A percentile compares a stretch with the other conserved stretches of the same genome.
Conservation (phyloP, 2,113 vertebrate species). For the Recurvirostra avosetta region DNA sequence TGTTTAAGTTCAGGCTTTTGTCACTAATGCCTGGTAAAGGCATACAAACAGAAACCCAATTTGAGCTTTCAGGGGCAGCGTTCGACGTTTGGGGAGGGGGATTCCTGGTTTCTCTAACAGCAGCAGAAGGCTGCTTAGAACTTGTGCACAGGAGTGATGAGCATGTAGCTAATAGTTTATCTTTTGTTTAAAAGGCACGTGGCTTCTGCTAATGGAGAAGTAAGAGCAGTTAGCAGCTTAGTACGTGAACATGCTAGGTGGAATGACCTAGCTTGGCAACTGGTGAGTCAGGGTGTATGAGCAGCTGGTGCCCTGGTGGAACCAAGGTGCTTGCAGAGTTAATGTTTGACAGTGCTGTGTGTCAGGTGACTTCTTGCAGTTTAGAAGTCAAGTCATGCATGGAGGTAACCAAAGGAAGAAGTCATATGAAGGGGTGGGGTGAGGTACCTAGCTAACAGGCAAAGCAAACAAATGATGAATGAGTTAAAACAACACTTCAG, state of each 20-base stretch:
- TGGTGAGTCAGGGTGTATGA: not conserved
- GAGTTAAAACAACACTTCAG: conserved; percentile 11
- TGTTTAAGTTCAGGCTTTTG: not conserved
- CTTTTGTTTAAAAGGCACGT: not conserved
- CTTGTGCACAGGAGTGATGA: not conserved
- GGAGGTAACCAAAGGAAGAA: conserved; percentile 31
- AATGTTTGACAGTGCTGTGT: conserved; percentile 20
- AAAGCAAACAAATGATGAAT: conserved; percentile 24
- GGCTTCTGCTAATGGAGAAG: not conserved
- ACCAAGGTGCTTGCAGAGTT: not conserved
- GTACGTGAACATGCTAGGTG: not conserved
- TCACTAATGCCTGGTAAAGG: not conserved
- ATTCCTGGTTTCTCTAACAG: not conserved
- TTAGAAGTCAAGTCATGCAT: conserved; percentile 29
- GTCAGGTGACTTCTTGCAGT: conserved; percentile 4
- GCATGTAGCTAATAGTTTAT: not conserved
- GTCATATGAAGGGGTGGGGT: not conserved
- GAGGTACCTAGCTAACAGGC: not conserved
- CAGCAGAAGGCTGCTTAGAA: not conserved
- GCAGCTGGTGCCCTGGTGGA: not conserved
- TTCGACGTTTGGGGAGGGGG: not conserved
- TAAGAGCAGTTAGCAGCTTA: not conserved
- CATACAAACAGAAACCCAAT: not conserved
- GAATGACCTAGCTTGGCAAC: not conserved
- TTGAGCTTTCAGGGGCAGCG: not conserved